Base-by-base conservation (phyloP, 2,888 invertebrate species). In the Malthinus flaveolus region DNA sequence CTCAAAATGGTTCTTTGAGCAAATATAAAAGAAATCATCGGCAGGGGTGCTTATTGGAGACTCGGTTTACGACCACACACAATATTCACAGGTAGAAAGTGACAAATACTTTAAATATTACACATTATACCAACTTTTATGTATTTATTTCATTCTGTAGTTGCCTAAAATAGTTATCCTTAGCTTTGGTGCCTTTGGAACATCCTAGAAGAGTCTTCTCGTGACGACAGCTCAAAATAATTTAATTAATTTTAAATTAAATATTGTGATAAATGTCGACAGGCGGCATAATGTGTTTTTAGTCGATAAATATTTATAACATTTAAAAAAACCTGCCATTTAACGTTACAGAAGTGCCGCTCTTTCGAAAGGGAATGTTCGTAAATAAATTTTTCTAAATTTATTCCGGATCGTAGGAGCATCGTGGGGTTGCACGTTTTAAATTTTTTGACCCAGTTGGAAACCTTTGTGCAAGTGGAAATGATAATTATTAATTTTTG, bases 361-460 rank as follows among this genome's bases (percentile, higher is more conserved):
- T 61, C 63, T 65, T 69, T 65, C 63, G 66, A 71, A 71, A 71
- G 23, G 23, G 68, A 69, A 64, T 61, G 63, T 67, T 63, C 61
- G 67, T 71, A 69, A 69, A 70, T 71, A 69, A 67, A 67, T 69
- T 65, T 63, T 53, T 62, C 61, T 59, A 59, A 66, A 68, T 68
- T 68, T 61, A 64, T 68, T 68, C 64, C 64, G 62, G 65, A 60
- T 58, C 65, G 63, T 67, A 65, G 66, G 5, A 23, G 5, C 23
- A 23, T 23, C 71, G 63, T 69, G 70, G 70, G 70, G 70, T 62
- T 56, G 65, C 62, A 59, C 71, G 71, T 73, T 73, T 73, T 73
- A 73, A 73, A 73, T 73, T 73, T 23, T 72, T 71, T 61, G 66
- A 56, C 72, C 58, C 73, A 54, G 69, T 68, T 65, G 73, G 73